phyloP scores from a whole-genome alignment of 2,797 vertebrate species.

The Crenichthys baileyi region DNA sequence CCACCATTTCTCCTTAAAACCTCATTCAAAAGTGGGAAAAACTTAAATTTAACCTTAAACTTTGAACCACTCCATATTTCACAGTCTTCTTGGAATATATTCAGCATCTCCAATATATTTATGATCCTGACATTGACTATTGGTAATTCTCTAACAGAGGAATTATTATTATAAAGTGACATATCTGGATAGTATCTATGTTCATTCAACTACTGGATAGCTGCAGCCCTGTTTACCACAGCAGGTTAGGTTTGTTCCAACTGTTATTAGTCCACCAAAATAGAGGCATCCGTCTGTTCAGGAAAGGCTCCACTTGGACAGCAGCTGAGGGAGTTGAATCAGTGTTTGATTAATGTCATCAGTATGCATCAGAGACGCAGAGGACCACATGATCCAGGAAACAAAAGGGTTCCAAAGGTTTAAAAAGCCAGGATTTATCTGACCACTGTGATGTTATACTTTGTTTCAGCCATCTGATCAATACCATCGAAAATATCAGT shows the following conservation, averaged over 20 bases:
- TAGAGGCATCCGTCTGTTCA: background rate
- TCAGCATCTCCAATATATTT: too few relatives aligned
- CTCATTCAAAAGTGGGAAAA: too few relatives aligned
- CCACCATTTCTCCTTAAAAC: too few relatives aligned
- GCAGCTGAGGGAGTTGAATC: background rate
- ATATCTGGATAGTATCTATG: background rate
- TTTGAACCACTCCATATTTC: too few relatives aligned
- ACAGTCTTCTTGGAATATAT: too few relatives aligned
- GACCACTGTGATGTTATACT: background rate
- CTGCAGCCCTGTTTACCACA: background rate
- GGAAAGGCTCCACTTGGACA: background rate
- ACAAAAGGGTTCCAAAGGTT: background rate
- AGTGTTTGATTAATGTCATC: background rate
- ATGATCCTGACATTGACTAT: too few relatives aligned
- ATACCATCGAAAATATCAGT: background rate
- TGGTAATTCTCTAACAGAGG: too few relatives aligned
- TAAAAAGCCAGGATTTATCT: background rate
- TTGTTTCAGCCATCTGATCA: too few relatives aligned
- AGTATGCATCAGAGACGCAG: background rate
- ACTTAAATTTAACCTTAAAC: too few relatives aligned
- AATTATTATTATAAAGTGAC: too few relatives aligned
- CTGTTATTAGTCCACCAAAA: background rate
- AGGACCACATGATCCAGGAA: background rate
- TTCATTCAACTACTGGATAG: background rate
- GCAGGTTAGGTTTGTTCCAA: background rate